Evolutionary conservation across 1,140 invertebrate genomes (phyloP), one percentile per base, ranked within the genome.

Genomic region (Oryzaephilus surinamensis): DNA sequence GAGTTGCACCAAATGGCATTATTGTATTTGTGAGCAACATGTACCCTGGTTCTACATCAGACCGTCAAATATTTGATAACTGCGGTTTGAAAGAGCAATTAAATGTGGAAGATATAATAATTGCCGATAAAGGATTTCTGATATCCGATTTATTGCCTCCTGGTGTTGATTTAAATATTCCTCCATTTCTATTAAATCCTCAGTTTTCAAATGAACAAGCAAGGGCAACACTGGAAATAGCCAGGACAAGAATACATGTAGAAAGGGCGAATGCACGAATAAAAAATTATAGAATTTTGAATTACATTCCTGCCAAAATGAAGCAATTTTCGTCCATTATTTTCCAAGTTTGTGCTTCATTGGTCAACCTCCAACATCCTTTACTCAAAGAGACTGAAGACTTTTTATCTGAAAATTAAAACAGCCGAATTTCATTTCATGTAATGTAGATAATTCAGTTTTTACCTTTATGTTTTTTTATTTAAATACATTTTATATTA

Each of bases 91-190:
- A 44, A 16, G 7, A 34, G 6, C 27, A 38, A 15, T 27, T 51
- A 13, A 19, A 29, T 6, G 4, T 15, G 14, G 46, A 43, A 11
- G 46, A 51, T 34, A 14, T 51, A 11, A 33, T 51, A 8, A 16
- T 51, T 7, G 49, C 43, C 10, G 45, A 48, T 21, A 51, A 48
- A 27, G 42, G 49, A 7, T 48, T 51, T 38, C 40, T 51, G 23
- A 45, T 48, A 36, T 18, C 29, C 32, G 46, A 51, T 20, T 11
- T 48, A 2, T 30, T 48, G 27, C 50, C 46, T 24, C 14, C 18
- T 31, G 49, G 46, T 4, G 43, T 51, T 11, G 15, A 6, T 14
- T 37, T 51, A 16, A 45, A 51, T 41, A 39, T 45, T 11, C 46
- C 49, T 13, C 43, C 46, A 30, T 51, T 48, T 43, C 41, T 48